Evolutionary conservation across 53 echinoderm and acorn worm genomes (phyloP).

Genomic region (Mesocentrotus franciscanus): DNA sequence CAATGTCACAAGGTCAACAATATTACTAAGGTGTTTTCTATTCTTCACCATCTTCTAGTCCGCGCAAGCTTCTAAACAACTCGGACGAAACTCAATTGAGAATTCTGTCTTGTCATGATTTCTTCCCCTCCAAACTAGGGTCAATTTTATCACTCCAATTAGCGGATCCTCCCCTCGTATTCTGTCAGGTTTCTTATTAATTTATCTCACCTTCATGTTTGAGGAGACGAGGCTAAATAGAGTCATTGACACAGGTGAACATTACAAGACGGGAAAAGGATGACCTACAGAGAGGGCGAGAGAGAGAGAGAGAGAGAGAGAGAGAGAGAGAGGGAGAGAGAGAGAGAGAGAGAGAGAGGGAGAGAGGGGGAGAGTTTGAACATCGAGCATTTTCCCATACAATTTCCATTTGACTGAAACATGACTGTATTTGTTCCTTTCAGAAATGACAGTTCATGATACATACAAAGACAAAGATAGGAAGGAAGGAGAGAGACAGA

Average conservation of each 20-base stretch:
- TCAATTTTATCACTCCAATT: slow-evolving; percentile 60
- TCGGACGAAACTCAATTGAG: not conserved
- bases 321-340: too few relatives aligned
- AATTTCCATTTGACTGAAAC: too few relatives aligned
- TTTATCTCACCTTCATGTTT: slow-evolving; percentile 34
- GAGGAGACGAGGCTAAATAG: slow-evolving; percentile 23
- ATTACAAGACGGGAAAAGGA: not conserved
- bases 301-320: too few relatives aligned
- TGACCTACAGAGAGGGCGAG: not conserved
- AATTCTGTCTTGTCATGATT: slow-evolving; percentile 56
- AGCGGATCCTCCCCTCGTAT: slow-evolving; percentile 4
- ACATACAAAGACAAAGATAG: not conserved
- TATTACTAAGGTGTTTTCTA: slow-evolving; percentile 59
- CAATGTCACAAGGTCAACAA: slow-evolving; percentile 48
- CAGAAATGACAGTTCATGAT: not conserved
- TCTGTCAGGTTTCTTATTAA: slow-evolving; percentile 38
- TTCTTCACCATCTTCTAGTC: not conserved
- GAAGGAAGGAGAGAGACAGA: not conserved
- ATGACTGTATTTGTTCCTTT: too few relatives aligned
- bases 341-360: too few relatives aligned
- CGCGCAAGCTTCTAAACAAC: not conserved
- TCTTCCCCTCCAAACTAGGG: slow-evolving; percentile 21
- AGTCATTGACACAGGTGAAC: slow-evolving; percentile 43
- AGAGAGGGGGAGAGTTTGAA: not conserved
- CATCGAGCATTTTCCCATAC: not conserved